phyloP scores from a whole-genome alignment of 1,140 invertebrate genomes.

The Panulirus ornatus region DNA sequence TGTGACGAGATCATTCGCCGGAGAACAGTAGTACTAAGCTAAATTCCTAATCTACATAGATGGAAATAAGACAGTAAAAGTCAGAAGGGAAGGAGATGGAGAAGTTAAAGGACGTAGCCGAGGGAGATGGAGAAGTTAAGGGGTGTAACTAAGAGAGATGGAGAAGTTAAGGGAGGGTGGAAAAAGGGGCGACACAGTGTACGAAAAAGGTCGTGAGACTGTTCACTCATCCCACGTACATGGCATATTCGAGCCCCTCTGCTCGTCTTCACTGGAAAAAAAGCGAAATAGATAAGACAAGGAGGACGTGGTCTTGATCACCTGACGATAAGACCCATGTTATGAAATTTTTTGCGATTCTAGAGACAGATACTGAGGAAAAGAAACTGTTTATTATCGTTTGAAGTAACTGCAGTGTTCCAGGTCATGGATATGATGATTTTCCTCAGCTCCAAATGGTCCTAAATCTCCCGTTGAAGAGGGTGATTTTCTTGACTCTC shows the following conservation, averaged over 20 bases:
- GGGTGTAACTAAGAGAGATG: too few species aligned
- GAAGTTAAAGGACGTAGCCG: not conserved
- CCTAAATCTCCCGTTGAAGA: not conserved
- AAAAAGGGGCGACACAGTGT: not conserved
- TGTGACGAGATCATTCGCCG: too few species aligned
- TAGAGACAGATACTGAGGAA: not conserved
- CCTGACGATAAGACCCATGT: not conserved
- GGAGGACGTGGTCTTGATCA: not conserved
- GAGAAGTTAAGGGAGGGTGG: not conserved
- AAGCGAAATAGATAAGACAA: not conserved
- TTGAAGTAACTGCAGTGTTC: not conserved
- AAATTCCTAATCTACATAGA: too few species aligned
- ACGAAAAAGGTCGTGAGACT: not conserved
- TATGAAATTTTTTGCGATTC: conserved; percentile 17
- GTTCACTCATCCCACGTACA: not conserved
- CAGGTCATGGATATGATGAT: not conserved
- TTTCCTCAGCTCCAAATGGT: conserved; percentile 13
- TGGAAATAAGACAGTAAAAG: too few species aligned
- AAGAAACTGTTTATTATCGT: conserved; percentile 11
- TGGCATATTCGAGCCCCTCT: not conserved
- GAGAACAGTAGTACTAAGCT: too few species aligned
- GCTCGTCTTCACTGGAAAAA: not conserved
- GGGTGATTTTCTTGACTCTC: not conserved
- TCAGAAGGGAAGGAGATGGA: not conserved
- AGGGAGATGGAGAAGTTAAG: not conserved